Conservation (phyloP, 2,797 vertebrate species). For the Mionectes olivaceus region DNA sequence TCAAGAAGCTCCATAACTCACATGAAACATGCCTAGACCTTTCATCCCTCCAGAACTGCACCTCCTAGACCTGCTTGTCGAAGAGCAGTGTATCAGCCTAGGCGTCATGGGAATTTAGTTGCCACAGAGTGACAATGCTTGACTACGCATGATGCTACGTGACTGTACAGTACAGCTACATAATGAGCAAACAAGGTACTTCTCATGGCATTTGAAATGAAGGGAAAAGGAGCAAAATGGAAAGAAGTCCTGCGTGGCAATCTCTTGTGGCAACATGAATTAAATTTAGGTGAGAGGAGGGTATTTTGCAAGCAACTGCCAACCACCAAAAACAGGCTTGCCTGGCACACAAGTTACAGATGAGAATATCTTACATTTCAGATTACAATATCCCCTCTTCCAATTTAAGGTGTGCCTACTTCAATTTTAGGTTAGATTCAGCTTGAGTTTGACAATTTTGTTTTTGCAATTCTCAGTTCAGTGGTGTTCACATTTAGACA, state of each 20-base stretch:
- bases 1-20: neutral
- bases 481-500: conserved; percentile 71
- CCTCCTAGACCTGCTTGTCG: neutral
- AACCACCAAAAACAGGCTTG: conserved; percentile 18
- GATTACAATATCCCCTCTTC: conserved; percentile 36
- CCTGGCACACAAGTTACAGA: conserved; percentile 8
- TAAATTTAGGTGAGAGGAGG: conserved; percentile 31
- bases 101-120: neutral
- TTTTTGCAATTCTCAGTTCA: conserved; percentile 68
- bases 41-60: neutral
- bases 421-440: conserved; percentile 67
- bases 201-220: neutral
- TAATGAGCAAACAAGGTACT: neutral
- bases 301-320: conserved; percentile 22
- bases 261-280: conserved; percentile 21
- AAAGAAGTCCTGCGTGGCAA: conserved; percentile 19
- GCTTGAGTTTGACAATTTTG: conserved; percentile 59
- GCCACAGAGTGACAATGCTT: neutral
- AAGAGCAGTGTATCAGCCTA: neutral
- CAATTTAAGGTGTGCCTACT: conserved; percentile 65
- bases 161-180: neutral
- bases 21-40: neutral
- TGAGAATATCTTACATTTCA: conserved; percentile 14
- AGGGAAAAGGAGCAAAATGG: neutral
- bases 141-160: neutral